Conservation (phyloP, 2,113 vertebrate species). For the Tricholaema leucomelas region DNA sequence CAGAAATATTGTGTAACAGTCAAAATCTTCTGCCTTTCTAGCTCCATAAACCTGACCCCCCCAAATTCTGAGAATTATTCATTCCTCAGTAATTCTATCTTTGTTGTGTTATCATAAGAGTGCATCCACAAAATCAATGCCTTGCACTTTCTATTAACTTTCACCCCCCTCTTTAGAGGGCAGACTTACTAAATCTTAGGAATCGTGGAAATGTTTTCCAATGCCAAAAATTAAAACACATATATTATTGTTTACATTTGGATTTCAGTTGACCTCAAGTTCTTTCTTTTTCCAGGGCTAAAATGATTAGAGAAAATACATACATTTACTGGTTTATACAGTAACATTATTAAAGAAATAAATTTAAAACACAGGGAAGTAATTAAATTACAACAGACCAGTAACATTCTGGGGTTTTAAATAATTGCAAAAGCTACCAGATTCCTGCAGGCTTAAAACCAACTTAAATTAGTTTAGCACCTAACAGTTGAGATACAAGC, state of each 20-base stretch:
- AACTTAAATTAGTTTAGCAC: slow-evolving; percentile 27
- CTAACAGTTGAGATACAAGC: background rate
- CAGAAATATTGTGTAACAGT: background rate
- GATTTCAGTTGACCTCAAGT: background rate
- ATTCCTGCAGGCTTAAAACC: background rate
- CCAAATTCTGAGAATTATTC: background rate
- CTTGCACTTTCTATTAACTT: background rate
- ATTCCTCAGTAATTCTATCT: background rate
- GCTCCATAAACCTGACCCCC: background rate
- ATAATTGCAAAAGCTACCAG: background rate
- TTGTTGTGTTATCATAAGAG: background rate
- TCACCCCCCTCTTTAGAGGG: background rate
- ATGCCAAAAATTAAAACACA: background rate
- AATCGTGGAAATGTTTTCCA: background rate
- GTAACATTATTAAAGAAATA: background rate
- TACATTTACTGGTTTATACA: background rate
- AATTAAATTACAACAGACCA: background rate
- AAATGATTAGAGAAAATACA: background rate
- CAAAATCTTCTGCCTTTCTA: background rate
- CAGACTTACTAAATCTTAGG: background rate
- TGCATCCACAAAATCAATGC: background rate
- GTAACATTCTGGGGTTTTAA: slow-evolving; percentile 12
- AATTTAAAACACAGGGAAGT: background rate
- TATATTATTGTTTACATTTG: background rate
- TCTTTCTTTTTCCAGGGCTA: background rate